A percentile compares a stretch with the other conserved stretches of the same genome.
These are phyloP conservation scores for Callinectes sapidus DNA, from an alignment of 2,888 invertebrate genomes.

Conservation along the genomic window DNA sequence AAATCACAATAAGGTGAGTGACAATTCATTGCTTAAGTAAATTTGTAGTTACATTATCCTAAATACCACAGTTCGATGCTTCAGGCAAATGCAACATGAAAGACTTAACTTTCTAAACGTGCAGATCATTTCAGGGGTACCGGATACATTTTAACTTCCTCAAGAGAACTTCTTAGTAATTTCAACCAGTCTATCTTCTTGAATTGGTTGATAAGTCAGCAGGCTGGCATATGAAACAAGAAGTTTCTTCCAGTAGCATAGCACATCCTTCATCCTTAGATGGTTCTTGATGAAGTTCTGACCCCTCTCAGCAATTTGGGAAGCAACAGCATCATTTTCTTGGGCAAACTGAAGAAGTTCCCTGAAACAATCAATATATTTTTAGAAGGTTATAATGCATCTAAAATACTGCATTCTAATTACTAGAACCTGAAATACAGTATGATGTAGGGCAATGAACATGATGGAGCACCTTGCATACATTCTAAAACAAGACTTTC, in stretches of 20 bases:
- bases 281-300: slow-evolving; percentile 89
- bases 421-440: not conserved
- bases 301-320: slow-evolving; percentile 88
- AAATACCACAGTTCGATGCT: not conserved
- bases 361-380: slow-evolving; percentile 74
- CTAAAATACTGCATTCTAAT: not conserved
- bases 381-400: not conserved
- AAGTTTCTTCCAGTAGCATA: slow-evolving; percentile 85
- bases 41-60: not conserved
- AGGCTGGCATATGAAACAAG: slow-evolving; percentile 67
- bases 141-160: not conserved
- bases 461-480: too few relatives aligned
- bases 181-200: slow-evolving; percentile 52
- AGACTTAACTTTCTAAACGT: too few relatives aligned
- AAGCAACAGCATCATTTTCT: slow-evolving; percentile 84
- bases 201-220: slow-evolving; percentile 53
- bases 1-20: too few relatives aligned
- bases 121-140: too few relatives aligned
- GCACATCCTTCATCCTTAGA: slow-evolving; percentile 87
- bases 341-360: slow-evolving; percentile 85
- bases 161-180: slow-evolving; percentile 45
- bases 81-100: too few relatives aligned
- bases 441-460: too few relatives aligned
- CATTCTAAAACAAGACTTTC: too few relatives aligned
- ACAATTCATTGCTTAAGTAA: not conserved